phyloP scores from a whole-genome alignment of 2,797 vertebrate species.

The Coccyzus lansbergi region DNA sequence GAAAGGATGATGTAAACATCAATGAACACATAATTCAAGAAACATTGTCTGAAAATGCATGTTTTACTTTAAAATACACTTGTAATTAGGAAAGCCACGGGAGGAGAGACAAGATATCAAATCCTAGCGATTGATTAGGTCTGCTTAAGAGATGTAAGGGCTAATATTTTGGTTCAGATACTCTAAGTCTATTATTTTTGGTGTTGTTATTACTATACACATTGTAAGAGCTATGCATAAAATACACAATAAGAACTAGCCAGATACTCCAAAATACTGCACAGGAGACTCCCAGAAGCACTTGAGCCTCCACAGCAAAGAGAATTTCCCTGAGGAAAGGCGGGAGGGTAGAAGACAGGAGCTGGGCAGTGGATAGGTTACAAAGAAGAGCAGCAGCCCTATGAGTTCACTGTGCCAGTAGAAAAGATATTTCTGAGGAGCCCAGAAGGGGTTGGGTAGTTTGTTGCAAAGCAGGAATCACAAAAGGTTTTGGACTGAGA shows the following conservation, averaged over 20 bases:
- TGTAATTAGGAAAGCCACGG: neutral
- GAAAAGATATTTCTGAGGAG: neutral
- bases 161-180: neutral
- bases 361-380: neutral
- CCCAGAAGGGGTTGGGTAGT: neutral
- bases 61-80: neutral
- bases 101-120: neutral
- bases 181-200: neutral
- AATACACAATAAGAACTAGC: neutral
- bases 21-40: neutral
- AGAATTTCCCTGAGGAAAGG: neutral
- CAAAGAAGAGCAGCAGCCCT: neutral
- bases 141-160: neutral
- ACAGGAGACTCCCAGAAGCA: neutral
- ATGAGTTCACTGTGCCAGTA: rapidly evolving
- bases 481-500: neutral
- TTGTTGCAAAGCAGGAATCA: neutral
- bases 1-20: neutral
- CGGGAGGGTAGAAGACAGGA: neutral
- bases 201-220: neutral
- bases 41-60: neutral
- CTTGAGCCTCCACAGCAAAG: neutral
- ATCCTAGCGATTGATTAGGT: neutral
- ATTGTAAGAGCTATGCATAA: neutral
- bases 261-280: neutral